Evolutionary conservation across 2,888 invertebrate genomes (phyloP).

Genomic region (Acleris sparsana): DNA sequence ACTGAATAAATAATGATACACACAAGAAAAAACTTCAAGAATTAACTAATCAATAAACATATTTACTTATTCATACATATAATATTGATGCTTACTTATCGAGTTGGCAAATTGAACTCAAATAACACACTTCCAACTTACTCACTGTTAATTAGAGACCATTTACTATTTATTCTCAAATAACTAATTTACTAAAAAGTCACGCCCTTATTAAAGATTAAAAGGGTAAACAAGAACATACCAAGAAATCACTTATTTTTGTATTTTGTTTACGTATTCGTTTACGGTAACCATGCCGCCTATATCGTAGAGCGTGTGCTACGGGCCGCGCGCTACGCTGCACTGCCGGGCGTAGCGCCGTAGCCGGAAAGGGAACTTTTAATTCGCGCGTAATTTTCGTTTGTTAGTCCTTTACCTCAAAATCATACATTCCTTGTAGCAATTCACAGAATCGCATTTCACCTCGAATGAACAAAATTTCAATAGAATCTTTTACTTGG

Average conservation of each 20-base stretch:
- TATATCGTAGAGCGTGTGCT: slow-evolving; percentile 24
- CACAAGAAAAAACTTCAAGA: not conserved
- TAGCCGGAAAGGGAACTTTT: slow-evolving; percentile 7
- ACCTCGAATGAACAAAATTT: too few species aligned
- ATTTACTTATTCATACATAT: slow-evolving; percentile 2
- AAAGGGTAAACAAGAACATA: slow-evolving; percentile 18
- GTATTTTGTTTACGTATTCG: slow-evolving; percentile 22
- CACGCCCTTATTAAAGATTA: not conserved
- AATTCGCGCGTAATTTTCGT: not conserved
- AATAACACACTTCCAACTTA: slow-evolving; percentile 1
- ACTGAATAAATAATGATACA: too few species aligned
- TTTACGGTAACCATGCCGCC: not conserved
- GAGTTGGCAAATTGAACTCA: slow-evolving; percentile 10
- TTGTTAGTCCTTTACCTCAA: too few species aligned
- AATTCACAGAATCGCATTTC: too few species aligned
- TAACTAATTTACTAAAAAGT: not conserved
- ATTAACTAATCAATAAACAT: slow-evolving; percentile 1
- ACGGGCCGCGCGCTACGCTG: slow-evolving; percentile 32
- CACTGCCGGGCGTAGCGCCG: slow-evolving; percentile 22
- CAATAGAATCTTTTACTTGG: too few species aligned
- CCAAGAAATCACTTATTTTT: not conserved
- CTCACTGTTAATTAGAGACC: not conserved
- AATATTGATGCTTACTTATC: slow-evolving; percentile 1
- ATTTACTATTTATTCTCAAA: not conserved
- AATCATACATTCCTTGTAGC: too few species aligned